Evolutionary conservation across 1,140 invertebrate species (phyloP).

Genomic region (Melipona quadrifasciata): DNA sequence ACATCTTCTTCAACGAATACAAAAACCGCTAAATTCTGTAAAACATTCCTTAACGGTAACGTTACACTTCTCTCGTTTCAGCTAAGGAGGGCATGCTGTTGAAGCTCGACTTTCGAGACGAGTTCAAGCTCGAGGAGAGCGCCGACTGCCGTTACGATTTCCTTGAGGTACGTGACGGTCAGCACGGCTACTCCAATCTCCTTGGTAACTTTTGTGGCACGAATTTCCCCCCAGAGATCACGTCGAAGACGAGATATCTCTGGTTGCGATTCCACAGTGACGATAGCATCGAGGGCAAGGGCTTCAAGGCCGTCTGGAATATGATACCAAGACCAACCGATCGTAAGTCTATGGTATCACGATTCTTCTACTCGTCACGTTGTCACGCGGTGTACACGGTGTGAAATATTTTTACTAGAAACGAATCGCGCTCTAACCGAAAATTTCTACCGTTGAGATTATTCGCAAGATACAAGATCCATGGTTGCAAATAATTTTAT

Average conservation of each 20-base stretch:
- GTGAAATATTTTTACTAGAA: neutral
- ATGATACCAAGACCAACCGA: conserved; percentile 84
- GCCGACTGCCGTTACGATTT: conserved; percentile 91
- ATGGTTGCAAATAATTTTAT: neutral
- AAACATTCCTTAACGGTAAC: conserved; percentile 11
- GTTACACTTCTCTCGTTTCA: conserved; percentile 80
- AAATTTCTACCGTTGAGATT: neutral
- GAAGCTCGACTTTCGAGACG: conserved; percentile 91
- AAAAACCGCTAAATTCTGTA: neutral
- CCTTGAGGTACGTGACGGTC: conserved; percentile 92
- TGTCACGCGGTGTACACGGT: neutral
- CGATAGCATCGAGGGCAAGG: conserved; percentile 90
- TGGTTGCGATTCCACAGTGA: conserved; percentile 94
- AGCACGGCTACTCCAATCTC: conserved; percentile 90
- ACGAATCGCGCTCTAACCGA: neutral
- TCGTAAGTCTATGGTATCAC: conserved; percentile 72
- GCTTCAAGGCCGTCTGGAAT: conserved; percentile 91
- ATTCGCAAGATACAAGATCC: neutral
- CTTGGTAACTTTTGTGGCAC: conserved; percentile 89
- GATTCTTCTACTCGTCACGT: conserved; percentile 11
- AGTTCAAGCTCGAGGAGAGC: conserved; percentile 89
- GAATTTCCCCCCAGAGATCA: conserved; percentile 89
- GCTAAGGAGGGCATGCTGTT: conserved; percentile 89
- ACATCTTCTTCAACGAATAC: neutral
- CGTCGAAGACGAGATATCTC: conserved; percentile 88